These are phyloP conservation scores for Melopsittacus undulatus DNA, from an alignment of 2,797 vertebrate species.

Conservation along the genomic window DNA sequence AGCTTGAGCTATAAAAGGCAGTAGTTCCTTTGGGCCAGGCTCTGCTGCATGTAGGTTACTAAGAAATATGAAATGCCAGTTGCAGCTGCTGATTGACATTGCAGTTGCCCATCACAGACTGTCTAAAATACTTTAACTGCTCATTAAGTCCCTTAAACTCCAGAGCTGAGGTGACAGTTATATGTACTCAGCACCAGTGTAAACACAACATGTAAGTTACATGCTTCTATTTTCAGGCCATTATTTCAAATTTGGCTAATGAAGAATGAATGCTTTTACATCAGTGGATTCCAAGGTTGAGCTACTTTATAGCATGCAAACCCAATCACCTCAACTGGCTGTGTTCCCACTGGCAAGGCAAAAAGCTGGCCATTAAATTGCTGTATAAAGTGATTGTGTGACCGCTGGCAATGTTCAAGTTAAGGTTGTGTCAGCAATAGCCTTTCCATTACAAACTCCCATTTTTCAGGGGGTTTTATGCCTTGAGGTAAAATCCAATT, in stretches of 20 bases:
- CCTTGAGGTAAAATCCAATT: constrained; percentile 39
- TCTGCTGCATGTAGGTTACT: background rate
- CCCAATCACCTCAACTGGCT: constrained; percentile 34
- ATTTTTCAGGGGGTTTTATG: constrained; percentile 43
- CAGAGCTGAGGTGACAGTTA: background rate
- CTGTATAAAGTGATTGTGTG: constrained; percentile 54
- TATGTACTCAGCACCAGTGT: background rate
- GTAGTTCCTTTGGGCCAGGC: background rate
- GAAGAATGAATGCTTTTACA: constrained; percentile 39
- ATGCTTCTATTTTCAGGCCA: constrained; percentile 38
- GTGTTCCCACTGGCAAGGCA: constrained; percentile 19
- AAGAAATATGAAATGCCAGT: background rate
- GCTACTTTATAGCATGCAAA: constrained; percentile 42
- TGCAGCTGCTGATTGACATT: constrained; percentile 21
- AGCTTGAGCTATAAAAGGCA: background rate
- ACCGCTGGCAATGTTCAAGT: constrained; percentile 40
- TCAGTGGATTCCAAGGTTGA: constrained; percentile 20
- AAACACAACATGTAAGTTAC: constrained; percentile 35
- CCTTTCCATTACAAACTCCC: constrained; percentile 36
- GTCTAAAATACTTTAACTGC: constrained; percentile 20
- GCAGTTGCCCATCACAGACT: background rate
- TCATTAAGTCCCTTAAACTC: constrained; percentile 34
- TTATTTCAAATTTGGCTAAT: constrained; percentile 59
- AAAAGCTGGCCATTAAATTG: constrained; percentile 54
- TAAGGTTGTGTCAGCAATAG: constrained; percentile 62